A percentile compares a stretch with the other conserved stretches of the same genome.
Conservation (phyloP, 1,140 invertebrate genomes). For the Bicyclus anynana region DNA sequence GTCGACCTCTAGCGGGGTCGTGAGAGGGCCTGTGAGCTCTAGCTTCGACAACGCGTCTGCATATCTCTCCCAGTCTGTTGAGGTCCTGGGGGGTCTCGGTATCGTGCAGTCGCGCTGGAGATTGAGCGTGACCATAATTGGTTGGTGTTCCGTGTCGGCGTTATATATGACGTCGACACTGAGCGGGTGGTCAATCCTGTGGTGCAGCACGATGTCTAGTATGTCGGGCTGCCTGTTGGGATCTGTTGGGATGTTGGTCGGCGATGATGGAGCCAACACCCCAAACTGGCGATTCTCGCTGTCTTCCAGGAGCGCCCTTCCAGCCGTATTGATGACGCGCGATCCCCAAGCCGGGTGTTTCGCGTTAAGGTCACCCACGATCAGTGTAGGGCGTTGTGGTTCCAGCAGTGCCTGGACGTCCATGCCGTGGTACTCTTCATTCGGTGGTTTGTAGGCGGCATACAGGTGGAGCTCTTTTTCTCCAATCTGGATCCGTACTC, state of each 20-base stretch:
- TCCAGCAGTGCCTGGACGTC: conserved; percentile 5
- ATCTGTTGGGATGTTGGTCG: conserved; percentile 11
- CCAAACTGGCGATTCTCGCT: conserved; percentile 3
- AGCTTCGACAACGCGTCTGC: background rate
- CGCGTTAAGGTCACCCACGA: conserved; percentile 15
- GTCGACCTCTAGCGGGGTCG: background rate
- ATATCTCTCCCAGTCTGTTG: background rate
- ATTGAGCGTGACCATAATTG: conserved; percentile 32
- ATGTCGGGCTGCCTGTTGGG: background rate
- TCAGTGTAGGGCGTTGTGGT: background rate
- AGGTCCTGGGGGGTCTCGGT: background rate
- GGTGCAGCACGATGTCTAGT: conserved; percentile 15
- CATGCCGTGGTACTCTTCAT: background rate
- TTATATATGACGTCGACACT: conserved; percentile 9
- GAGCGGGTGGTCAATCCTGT: background rate
- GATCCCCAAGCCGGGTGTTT: conserved; percentile 15
- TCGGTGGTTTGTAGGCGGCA: conserved; percentile 16
- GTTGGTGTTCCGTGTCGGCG: conserved; percentile 4
- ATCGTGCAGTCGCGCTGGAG: background rate
- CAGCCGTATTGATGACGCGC: conserved; percentile 10
- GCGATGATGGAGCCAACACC: conserved; percentile 10
- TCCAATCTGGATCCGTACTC: background rate
- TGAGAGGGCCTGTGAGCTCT: background rate
- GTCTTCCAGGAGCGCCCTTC: background rate
- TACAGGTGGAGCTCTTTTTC: conserved; percentile 1